Evolutionary conservation across 2,888 invertebrate species (phyloP).

Genomic region (Eremobia ochroleuca): DNA sequence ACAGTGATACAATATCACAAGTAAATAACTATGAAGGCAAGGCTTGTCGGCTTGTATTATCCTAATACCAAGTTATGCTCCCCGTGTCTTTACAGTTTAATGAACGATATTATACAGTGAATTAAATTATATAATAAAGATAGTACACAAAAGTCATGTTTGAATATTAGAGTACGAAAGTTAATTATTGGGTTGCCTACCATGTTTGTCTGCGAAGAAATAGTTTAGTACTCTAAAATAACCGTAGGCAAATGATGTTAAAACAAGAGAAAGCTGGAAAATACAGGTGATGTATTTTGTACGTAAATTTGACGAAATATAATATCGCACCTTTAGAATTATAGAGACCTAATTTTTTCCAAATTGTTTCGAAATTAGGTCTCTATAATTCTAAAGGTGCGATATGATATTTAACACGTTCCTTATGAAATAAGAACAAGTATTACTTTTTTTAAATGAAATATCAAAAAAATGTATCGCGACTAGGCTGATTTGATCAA

Average conservation of each 20-base stretch:
- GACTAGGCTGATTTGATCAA: neutral
- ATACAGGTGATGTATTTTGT: neutral
- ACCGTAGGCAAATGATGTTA: neutral
- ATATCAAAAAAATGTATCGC: neutral
- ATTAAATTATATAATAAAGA: neutral
- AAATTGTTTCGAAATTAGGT: no score
- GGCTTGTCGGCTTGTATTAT: neutral
- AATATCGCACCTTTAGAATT: no score
- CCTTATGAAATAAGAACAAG: neutral
- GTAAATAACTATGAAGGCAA: no score
- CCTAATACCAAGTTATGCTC: neutral
- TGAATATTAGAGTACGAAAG: neutral
- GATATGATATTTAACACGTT: no score
- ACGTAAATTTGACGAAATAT: neutral
- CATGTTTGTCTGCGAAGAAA: neutral
- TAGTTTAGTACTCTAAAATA: constrained; percentile 18
- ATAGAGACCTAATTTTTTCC: no score
- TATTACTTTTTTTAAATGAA: neutral
- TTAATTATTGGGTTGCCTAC: no score
- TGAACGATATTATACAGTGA: neutral
- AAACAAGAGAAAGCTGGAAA: neutral
- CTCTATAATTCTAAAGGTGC: no score
- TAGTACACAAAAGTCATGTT: neutral
- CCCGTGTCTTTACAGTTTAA: neutral
- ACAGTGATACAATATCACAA: no score